Evolutionary conservation across 2,113 vertebrate genomes (phyloP).

Genomic region (Antigone vipio): DNA sequence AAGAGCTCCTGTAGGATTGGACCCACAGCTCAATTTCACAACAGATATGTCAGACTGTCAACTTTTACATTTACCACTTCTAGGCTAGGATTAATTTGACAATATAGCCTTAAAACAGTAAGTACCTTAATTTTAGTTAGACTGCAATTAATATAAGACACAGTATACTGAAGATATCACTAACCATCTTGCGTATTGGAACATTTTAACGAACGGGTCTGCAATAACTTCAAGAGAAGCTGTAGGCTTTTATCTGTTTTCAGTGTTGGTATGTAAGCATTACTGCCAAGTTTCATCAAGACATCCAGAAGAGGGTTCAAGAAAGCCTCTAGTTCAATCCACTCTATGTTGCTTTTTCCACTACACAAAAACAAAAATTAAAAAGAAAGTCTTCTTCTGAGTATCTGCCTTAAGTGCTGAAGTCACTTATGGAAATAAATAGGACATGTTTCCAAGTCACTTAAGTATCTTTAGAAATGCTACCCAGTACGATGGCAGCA

Average conservation of each 20-base stretch:
- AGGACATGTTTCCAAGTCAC: neutral
- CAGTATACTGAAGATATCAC: constrained; percentile 61
- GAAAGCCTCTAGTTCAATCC: constrained; percentile 74
- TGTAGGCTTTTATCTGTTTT: constrained; percentile 92
- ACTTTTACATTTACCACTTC: neutral
- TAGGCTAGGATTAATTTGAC: neutral
- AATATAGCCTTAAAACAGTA: neutral
- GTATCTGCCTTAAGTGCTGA: constrained; percentile 14
- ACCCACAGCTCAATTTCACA: neutral
- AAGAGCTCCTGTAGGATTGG: neutral
- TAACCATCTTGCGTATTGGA: constrained; percentile 67
- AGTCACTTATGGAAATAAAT: neutral
- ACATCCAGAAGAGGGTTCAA: constrained; percentile 86
- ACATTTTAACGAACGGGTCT: constrained; percentile 68
- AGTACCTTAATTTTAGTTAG: neutral
- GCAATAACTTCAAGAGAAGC: constrained; percentile 82
- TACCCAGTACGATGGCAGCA: neutral
- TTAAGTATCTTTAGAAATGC: neutral
- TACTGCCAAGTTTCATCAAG: constrained; percentile 84
- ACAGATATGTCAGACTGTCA: neutral
- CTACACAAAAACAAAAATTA: constrained; percentile 69
- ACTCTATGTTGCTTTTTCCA: constrained; percentile 61
- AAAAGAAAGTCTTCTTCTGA: constrained; percentile 55
- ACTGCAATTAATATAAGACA: constrained; percentile 16
- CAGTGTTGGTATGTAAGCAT: constrained; percentile 85